Percentiles rank a stretch among this genome's conserved stretches.
Conservation (phyloP, 2,113 vertebrate genomes). For the Nanorana parkeri region DNA sequence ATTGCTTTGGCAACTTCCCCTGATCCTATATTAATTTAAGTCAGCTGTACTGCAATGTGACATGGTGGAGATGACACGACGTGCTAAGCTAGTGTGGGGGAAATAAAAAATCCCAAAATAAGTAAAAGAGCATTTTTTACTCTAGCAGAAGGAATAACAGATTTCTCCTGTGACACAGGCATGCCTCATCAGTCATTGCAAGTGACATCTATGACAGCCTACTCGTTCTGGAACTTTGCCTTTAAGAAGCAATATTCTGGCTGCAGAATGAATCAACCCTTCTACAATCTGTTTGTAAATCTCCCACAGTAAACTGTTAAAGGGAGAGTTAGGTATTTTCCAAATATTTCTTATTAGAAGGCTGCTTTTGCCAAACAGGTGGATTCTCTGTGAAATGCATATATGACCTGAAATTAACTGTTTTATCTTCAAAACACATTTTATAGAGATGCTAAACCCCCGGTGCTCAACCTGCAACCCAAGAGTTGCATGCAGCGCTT, state of each 20-base stretch:
- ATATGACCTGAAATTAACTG: too few relatives aligned
- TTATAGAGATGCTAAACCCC: too few relatives aligned
- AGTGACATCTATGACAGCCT: slow-evolving; percentile 54
- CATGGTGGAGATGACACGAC: slow-evolving; percentile 3
- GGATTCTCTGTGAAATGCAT: too few relatives aligned
- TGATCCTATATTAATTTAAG: slow-evolving; percentile 48
- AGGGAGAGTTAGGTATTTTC: background rate
- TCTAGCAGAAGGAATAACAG: slow-evolving; percentile 42
- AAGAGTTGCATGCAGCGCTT: too few relatives aligned
- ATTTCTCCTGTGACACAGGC: slow-evolving; percentile 45
- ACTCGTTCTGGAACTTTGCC: slow-evolving; percentile 55
- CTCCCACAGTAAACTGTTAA: slow-evolving; percentile 12
- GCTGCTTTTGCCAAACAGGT: too few relatives aligned
- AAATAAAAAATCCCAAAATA: slow-evolving; percentile 35
- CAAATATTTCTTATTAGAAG: too few relatives aligned
- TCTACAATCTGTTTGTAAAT: slow-evolving; percentile 50
- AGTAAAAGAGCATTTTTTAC: slow-evolving; percentile 46
- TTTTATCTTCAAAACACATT: too few relatives aligned
- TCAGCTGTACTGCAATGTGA: slow-evolving; percentile 43
- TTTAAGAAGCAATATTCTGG: slow-evolving; percentile 34
- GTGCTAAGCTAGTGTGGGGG: background rate
- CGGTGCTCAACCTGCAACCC: too few relatives aligned
- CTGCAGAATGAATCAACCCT: slow-evolving; percentile 51
- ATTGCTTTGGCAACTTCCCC: slow-evolving; percentile 42
- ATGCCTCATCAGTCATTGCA: slow-evolving; percentile 48